A percentile compares a stretch with the other conserved stretches of the same genome.
These are phyloP conservation scores for Mastigias papua DNA, from an alignment of 30 jellyfish, hydroid and myxozoan genomes.

Conservation along the genomic window DNA sequence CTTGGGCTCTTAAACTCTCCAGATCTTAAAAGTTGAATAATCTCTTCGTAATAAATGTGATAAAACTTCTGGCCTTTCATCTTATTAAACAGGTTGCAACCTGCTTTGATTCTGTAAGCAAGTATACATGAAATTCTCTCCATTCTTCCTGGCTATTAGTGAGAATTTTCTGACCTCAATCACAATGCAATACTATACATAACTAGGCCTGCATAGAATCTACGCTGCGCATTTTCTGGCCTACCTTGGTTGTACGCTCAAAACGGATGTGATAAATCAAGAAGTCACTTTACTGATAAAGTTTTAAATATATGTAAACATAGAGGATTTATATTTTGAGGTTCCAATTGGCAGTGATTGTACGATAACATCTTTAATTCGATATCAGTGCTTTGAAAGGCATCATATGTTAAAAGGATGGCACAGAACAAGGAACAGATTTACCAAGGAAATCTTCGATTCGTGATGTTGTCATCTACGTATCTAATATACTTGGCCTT, in stretches of 20 bases:
- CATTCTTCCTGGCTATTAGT: not conserved
- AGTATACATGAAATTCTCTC: not conserved
- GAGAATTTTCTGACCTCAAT: not conserved
- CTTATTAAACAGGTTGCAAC: not conserved
- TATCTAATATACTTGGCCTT: conserved; percentile 54
- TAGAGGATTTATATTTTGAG: too few relatives aligned
- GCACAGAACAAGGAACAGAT: conserved; percentile 7
- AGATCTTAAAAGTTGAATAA: not conserved
- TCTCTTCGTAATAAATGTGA: too few relatives aligned
- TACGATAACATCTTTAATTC: not conserved
- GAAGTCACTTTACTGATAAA: too few relatives aligned
- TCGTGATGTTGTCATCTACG: conserved; percentile 41
- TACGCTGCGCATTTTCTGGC: not conserved
- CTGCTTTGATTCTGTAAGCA: not conserved
- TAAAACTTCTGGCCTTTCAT: not conserved
- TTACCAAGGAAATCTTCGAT: conserved; percentile 44
- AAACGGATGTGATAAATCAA: too few relatives aligned
- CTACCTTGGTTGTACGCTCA: not conserved
- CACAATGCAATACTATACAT: not conserved
- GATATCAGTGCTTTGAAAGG: not conserved
- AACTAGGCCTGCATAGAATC: not conserved
- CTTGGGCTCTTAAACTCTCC: too few relatives aligned
- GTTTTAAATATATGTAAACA: too few relatives aligned
- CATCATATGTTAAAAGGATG: not conserved
- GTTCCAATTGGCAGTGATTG: not conserved